Evolutionary conservation across 2,113 vertebrate genomes (phyloP).

Genomic region (Hystrix brachyura): DNA sequence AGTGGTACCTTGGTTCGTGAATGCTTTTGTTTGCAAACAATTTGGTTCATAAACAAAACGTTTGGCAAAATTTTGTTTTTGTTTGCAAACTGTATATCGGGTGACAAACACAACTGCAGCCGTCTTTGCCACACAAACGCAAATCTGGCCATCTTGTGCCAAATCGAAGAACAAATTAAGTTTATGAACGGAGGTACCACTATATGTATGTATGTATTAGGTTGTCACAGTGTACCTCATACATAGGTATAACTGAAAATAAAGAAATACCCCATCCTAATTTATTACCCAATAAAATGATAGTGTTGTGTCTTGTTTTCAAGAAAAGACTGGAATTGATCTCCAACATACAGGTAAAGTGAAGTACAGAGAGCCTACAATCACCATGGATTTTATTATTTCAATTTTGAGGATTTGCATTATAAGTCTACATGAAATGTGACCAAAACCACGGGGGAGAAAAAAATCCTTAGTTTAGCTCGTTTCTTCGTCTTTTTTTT

Average conservation of each 20-base stretch:
- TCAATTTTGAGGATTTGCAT: neutral
- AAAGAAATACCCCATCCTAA: neutral
- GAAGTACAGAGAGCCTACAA: neutral
- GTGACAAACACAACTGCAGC: neutral
- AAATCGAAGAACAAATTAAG: neutral
- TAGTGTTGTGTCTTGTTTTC: neutral
- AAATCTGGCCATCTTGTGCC: neutral
- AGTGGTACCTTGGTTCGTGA: neutral
- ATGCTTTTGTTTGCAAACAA: neutral
- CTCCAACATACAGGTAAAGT: neutral
- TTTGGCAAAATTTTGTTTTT: neutral
- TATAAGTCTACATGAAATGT: neutral
- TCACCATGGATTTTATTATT: constrained; percentile 13
- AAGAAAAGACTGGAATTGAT: neutral
- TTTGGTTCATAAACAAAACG: neutral
- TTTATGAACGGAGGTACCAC: neutral
- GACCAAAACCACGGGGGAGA: neutral
- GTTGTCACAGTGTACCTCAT: neutral
- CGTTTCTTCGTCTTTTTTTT: neutral
- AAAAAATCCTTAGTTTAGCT: neutral
- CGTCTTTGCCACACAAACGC: neutral
- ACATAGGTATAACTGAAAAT: neutral
- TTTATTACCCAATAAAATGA: neutral
- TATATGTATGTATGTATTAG: neutral
- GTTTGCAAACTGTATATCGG: neutral